phyloP scores from a whole-genome alignment of 2,113 vertebrate genomes.

The Otus sunia region DNA sequence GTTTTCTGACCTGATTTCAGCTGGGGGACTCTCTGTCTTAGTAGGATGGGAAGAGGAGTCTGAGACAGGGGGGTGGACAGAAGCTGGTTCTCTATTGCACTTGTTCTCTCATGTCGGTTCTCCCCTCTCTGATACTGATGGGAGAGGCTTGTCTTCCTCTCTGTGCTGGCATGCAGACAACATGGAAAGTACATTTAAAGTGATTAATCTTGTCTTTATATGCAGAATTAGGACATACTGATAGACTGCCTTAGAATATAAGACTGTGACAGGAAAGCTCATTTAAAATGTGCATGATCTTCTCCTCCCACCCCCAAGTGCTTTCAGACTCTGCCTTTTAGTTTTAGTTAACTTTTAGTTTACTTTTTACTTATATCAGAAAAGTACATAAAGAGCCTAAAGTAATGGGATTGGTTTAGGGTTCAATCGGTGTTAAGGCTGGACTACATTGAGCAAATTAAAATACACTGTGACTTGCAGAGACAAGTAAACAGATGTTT shows the following conservation, averaged over 20 bases:
- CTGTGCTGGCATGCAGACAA: background rate
- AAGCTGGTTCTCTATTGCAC: background rate
- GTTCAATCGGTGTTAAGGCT: background rate
- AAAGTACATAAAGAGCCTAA: background rate
- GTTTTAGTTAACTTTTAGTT: background rate
- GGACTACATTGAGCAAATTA: background rate
- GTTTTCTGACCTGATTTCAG: background rate
- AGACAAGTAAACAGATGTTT: background rate
- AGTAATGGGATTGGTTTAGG: background rate
- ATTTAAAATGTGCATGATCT: background rate
- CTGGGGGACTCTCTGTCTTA: background rate
- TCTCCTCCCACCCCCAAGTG: accelerated
- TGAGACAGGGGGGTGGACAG: background rate
- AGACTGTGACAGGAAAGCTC: background rate
- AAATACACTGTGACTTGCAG: background rate
- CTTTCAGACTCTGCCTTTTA: background rate
- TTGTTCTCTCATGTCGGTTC: background rate
- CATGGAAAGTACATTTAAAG: background rate
- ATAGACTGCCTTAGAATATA: background rate
- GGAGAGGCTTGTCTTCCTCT: background rate
- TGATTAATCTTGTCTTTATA: background rate
- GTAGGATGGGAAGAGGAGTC: background rate
- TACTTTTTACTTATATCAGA: background rate
- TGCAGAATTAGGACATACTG: background rate
- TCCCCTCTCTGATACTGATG: background rate